Evolutionary conservation across 2,797 vertebrate genomes (phyloP).

Genomic region (Sebastes wilsoni): DNA sequence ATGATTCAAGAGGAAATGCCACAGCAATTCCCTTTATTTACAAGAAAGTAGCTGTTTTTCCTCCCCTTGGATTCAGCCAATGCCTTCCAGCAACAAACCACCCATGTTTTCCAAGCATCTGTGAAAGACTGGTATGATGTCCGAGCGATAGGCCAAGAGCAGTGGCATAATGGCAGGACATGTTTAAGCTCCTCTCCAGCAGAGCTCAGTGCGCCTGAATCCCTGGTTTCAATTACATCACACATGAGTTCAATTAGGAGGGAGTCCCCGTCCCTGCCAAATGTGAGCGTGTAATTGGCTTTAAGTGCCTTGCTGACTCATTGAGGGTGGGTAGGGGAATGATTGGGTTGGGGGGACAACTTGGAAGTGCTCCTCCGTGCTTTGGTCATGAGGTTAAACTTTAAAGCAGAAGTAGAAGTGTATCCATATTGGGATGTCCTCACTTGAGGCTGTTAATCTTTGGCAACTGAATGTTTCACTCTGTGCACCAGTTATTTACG

Average conservation of each 20-base stretch:
- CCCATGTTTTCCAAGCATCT: conserved; percentile 17
- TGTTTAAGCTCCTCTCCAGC: conserved; percentile 6
- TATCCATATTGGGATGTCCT: background rate
- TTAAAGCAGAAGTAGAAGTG: background rate
- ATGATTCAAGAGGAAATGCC: conserved; percentile 1
- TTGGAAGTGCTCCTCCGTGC: conserved; percentile 33
- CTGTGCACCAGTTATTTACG: conserved; percentile 1
- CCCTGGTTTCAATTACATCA: conserved; percentile 18
- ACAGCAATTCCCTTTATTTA: background rate
- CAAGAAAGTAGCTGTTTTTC: background rate
- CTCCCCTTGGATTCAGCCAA: background rate
- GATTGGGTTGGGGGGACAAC: conserved; percentile 6
- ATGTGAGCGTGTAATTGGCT: conserved; percentile 52
- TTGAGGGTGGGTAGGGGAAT: conserved; percentile 16
- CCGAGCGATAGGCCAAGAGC: background rate
- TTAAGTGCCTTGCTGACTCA: conserved; percentile 34
- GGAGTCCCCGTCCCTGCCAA: conserved; percentile 4
- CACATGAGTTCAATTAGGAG: conserved; percentile 54
- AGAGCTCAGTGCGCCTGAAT: conserved; percentile 16
- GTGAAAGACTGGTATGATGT: conserved; percentile 9
- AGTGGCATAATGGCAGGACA: conserved; percentile 6
- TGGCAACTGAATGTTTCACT: background rate
- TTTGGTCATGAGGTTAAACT: conserved; percentile 15
- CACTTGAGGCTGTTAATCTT: conserved; percentile 1
- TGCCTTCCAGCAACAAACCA: background rate